Evolutionary conservation across 1,140 invertebrate species (phyloP).

Genomic region (Coptotermes formosanus): DNA sequence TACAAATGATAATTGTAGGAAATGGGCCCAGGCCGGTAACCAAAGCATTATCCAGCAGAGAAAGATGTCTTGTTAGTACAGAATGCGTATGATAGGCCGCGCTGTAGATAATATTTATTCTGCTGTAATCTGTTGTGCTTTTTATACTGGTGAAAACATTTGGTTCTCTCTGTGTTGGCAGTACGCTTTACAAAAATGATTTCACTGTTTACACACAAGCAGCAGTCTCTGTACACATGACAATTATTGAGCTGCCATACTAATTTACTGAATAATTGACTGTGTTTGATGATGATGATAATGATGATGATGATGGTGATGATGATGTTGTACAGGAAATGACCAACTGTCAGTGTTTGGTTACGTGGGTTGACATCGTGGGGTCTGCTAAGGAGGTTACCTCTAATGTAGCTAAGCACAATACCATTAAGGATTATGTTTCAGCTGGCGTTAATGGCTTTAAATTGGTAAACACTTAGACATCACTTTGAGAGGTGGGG

Average conservation of each 20-base stretch:
- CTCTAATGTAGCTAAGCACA: constrained; percentile 15
- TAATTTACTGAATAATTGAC: constrained; percentile 6
- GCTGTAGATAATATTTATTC: no score
- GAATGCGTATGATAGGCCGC: no score
- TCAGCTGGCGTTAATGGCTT: constrained; percentile 4
- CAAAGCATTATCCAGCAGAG: no score
- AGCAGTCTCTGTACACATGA: not conserved
- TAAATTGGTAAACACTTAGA: constrained; percentile 19
- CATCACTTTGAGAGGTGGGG: not conserved
- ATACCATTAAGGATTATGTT: constrained; percentile 19
- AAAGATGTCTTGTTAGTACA: no score
- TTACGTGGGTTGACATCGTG: not conserved
- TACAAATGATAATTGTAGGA: no score
- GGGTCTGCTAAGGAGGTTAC: not conserved
- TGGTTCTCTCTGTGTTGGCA: not conserved
- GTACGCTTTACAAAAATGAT: not conserved
- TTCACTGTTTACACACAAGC: not conserved
- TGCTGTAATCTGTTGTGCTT: not conserved
- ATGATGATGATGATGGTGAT: not conserved
- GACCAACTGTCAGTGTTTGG: not conserved
- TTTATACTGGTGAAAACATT: not conserved
- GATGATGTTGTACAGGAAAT: not conserved
- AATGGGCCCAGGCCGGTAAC: no score
- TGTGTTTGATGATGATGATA: not conserved
- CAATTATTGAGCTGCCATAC: not conserved